Evolutionary conservation across 2,888 invertebrate genomes (phyloP).

Genomic region (Leuctra nigra): DNA sequence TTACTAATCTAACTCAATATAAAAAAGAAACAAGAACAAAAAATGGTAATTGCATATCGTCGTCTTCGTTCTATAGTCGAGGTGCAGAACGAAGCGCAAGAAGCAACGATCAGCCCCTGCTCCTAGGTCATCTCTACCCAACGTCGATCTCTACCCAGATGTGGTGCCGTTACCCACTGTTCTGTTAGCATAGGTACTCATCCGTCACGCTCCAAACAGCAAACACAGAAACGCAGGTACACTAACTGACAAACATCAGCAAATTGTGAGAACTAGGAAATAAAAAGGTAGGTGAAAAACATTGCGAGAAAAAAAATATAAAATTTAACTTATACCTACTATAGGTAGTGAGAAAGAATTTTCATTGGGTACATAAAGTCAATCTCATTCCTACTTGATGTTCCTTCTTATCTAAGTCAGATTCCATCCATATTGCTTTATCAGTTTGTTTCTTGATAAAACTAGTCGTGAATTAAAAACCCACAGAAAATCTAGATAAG

Average conservation of each 20-base stretch:
- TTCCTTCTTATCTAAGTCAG: background rate
- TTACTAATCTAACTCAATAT: no score
- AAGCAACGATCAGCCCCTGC: no score
- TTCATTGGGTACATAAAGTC: background rate
- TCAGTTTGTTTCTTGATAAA: no score
- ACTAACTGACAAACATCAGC: background rate
- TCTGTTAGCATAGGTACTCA: background rate
- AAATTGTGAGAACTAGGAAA: slow-evolving; percentile 2
- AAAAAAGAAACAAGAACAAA: no score
- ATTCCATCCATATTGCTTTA: background rate
- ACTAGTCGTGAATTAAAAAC: no score
- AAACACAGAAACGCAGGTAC: background rate
- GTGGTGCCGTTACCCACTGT: background rate
- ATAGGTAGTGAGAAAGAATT: background rate
- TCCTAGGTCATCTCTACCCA: no score
- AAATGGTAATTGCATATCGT: slow-evolving; percentile 1
- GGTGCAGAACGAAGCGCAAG: background rate
- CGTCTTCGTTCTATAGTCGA: no score
- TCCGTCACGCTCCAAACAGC: background rate
- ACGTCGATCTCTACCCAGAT: background rate
- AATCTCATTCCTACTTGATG: background rate
- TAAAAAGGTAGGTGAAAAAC: background rate
- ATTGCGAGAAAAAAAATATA: background rate
- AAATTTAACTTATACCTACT: background rate
- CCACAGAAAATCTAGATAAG: no score